Conservation (phyloP, 2,113 vertebrate genomes). For the Agapornis roseicollis region DNA sequence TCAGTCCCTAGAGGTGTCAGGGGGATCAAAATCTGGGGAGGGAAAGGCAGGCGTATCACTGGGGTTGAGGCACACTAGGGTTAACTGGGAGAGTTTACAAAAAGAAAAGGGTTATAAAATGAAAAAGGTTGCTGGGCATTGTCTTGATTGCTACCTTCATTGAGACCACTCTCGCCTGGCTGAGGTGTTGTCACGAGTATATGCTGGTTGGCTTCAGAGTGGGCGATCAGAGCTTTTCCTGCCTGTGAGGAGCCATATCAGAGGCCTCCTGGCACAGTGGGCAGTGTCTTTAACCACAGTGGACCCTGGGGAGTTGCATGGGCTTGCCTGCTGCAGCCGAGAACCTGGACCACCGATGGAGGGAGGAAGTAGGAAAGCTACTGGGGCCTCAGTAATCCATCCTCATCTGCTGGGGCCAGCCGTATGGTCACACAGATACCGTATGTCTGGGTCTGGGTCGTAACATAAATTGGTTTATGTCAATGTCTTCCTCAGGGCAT, state of each 20-base stretch:
- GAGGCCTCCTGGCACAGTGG: background rate
- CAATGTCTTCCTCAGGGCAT: conserved; percentile 67
- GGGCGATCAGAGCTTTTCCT: background rate
- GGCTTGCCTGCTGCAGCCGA: accelerated
- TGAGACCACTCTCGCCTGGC: background rate
- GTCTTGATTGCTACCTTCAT: background rate
- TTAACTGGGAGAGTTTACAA: background rate
- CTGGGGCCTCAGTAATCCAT: background rate
- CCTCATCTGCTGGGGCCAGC: conserved; percentile 13
- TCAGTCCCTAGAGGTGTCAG: background rate
- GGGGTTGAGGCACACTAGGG: accelerated
- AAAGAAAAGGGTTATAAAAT: background rate
- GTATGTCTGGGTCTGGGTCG: conserved; percentile 53
- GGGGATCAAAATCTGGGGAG: background rate
- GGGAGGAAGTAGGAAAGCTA: background rate
- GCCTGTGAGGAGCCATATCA: accelerated
- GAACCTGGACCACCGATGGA: background rate
- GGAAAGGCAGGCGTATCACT: background rate
- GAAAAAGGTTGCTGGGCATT: background rate
- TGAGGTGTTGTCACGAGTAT: background rate
- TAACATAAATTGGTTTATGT: conserved; percentile 72
- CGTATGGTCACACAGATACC: conserved; percentile 8
- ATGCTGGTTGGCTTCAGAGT: background rate
- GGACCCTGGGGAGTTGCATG: accelerated
- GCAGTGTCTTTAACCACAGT: background rate